Evolutionary conservation across 1,140 invertebrate species (phyloP), one percentile per base, ranked within the genome.

Genomic region (Aphaenogaster rudis): DNA sequence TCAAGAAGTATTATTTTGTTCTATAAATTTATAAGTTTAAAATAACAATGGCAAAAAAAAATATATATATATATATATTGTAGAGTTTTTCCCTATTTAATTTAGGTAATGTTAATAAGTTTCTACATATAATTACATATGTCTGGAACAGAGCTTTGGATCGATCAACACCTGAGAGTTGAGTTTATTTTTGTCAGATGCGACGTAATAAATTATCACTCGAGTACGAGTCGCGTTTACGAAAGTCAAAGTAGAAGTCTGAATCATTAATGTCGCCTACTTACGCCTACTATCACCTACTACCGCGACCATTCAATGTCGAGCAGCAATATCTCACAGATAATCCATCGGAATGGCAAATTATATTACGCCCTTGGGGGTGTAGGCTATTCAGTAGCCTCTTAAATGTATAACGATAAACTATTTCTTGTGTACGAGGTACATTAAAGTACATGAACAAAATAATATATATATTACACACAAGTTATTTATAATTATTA

Each of bases 211-310:
- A 64, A 21, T 79, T 36, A 33, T n/a, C 6, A 48, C 7, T 39
- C 33, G 28, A 36, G 28, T 8, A 33, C 9, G 6, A 63, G 45
- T 36, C 17, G 28, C 6, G 28, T 48, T 66, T 66, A 48, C 17
- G 42, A 66, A 78, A 78, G 39, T 33, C 33, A 50, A 79, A 79
- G 15, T 64, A 79, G 39, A 63, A 63, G 15, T 64, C 21, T 78
- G 57, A 79, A 79, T 79, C 77, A 79, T 79, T 79, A 50, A 13
- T 50, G 54, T 78, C 59, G 59, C 42, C 28, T 48, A 78, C 33
- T 66, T 66, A 79, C 52, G 17, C 59, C 61, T 66, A 79, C 59
- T 52, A 64, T 50, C 59, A 36, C 28, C 39, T 61, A 45, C 39
- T 42, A 61, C 13, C 72, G 57, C 52, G 21, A 15, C 8, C 8